Evolutionary conservation across 2,797 vertebrate species (phyloP).

Genomic region (Orientallactaga sibirica): DNA sequence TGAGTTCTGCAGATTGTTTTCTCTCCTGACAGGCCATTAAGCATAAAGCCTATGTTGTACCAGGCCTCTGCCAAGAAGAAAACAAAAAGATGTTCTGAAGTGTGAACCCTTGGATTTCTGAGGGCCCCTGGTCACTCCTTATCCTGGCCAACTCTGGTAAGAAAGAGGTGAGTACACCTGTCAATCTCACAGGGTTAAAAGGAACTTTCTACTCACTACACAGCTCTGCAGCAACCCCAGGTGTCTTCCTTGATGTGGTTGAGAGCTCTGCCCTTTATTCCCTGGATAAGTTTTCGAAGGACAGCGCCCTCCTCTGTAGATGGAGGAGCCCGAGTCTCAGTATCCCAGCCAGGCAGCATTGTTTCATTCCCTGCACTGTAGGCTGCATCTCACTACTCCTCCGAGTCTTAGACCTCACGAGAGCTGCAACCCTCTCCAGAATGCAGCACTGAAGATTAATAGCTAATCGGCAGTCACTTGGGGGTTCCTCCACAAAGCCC

Average conservation of each 20-base stretch:
- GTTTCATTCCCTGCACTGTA: background rate
- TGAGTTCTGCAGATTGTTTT: conserved; percentile 11
- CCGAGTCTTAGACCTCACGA: background rate
- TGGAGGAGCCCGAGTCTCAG: background rate
- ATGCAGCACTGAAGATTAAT: background rate
- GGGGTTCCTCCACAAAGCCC: background rate
- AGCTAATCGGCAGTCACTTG: background rate
- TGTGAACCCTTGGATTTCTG: background rate
- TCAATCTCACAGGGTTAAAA: background rate
- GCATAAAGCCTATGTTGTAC: conserved; percentile 45
- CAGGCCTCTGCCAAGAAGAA: conserved; percentile 60
- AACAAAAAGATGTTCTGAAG: conserved; percentile 63
- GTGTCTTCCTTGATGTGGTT: background rate
- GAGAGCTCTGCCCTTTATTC: background rate
- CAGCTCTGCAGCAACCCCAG: background rate
- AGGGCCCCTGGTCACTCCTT: background rate
- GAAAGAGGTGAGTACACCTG: conserved; percentile 43
- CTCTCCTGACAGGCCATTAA: conserved; percentile 44
- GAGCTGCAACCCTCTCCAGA: background rate
- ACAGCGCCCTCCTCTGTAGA: background rate
- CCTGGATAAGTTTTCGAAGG: rapidly evolving
- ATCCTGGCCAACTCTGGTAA: conserved; percentile 30
- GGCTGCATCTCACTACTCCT: background rate
- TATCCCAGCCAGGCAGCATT: background rate
- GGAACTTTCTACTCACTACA: background rate